Evolutionary conservation across 2,888 invertebrate species (phyloP), one percentile per base, ranked within the genome.

Genomic region (Cryptops parisi): DNA sequence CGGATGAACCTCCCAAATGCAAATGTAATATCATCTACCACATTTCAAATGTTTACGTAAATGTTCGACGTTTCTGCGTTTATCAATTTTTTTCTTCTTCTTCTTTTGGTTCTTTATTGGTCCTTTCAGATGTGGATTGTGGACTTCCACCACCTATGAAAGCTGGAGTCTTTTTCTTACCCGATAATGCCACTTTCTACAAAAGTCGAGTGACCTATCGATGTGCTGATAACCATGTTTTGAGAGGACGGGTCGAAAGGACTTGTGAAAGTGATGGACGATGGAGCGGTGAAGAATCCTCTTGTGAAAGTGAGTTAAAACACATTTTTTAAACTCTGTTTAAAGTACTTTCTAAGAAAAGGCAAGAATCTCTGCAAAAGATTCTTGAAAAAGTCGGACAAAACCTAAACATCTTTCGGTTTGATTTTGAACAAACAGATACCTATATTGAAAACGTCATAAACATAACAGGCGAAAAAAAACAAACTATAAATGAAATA

Each of bases 221-320:
- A 3, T 64, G 64, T 43, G 79, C 80, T 47, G 75, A 78, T 19
- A 88, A 90, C 68, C 82, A 87, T 67, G 88, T 87, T 84, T 72
- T 90, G 33, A 40, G 58, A 49, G 78, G 80, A 1, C 79, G 82
- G 45, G 72, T 73, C 12, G 74, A 74, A 21, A 76, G 86, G 45
- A 77, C 75, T 21, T 90, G 90, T 66, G 83, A 82, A 33, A 75
- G 80, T 54, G 87, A 88, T 58, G 89, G 86, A 12, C 85, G 84
- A 65, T 90, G 89, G 89, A 85, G 84, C 0, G 80, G 83, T 40
- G 81, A 83, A 63, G 80, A 84, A 47, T 88, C 89, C 0, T 76
- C 81, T n/a, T 90, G 90, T 67, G 84, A 87, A 73, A 68, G 85
- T 85, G 69, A 23, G 50, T 50, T 5, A 33, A 25, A 47, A 23